Percentiles rank a stretch among this genome's conserved stretches.
phyloP scores from a whole-genome alignment of 2,797 vertebrate species.

The Thamnophis elegans region DNA sequence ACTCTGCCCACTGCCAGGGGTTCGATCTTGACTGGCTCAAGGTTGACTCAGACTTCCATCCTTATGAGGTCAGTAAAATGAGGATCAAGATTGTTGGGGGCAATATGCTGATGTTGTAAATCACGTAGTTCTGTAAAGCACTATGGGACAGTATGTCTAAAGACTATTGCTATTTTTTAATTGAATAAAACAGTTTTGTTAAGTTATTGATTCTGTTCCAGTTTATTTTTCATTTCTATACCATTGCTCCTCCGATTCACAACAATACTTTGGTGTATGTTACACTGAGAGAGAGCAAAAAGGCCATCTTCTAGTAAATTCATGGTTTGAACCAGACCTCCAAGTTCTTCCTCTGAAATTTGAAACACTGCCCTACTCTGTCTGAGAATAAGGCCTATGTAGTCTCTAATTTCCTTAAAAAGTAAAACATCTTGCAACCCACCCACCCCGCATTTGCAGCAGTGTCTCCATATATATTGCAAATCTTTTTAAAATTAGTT shows the following conservation, averaged over 20 bases:
- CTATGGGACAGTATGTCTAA: not conserved
- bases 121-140: not conserved
- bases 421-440: too few species aligned
- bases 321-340: not conserved
- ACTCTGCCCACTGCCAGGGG: not conserved
- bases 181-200: not conserved
- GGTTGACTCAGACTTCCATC: not conserved
- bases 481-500: not conserved
- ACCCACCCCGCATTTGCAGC: not conserved
- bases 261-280: not conserved
- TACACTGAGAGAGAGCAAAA: not conserved
- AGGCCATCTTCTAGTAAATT: not conserved
- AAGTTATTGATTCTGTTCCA: not conserved
- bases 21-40: not conserved
- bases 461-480: not conserved
- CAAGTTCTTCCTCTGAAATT: not conserved
- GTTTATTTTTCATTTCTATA: not conserved
- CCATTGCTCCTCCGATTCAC: not conserved
- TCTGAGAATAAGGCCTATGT: not conserved
- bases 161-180: not conserved
- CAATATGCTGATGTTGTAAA: not conserved
- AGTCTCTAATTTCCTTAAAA: not conserved
- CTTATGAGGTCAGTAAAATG: not conserved
- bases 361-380: not conserved
- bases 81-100: not conserved